Percentiles rank a stretch among this genome's conserved stretches.
Evolutionary conservation across 2,797 vertebrate species (phyloP).

Genomic region (Lemur catta): DNA sequence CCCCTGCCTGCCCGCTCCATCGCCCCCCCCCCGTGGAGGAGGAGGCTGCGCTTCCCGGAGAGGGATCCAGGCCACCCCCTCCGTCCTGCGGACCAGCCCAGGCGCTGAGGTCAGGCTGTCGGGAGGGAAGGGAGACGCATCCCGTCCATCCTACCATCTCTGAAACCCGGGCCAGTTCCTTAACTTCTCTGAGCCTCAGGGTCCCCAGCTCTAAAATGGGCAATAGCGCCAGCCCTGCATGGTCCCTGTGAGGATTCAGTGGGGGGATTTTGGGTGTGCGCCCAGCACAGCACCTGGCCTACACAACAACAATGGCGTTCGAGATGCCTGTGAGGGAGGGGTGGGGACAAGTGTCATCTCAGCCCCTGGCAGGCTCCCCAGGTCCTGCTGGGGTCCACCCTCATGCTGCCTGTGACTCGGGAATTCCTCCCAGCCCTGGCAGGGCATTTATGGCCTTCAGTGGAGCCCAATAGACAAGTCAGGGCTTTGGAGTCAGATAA

Average conservation of each 20-base stretch:
- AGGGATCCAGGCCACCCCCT: rapidly evolving
- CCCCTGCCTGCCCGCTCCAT: rapidly evolving
- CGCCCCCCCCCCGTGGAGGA: rapidly evolving
- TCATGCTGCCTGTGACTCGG: background rate
- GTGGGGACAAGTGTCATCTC: background rate
- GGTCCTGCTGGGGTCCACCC: background rate
- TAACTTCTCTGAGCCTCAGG: background rate
- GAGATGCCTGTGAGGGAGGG: background rate
- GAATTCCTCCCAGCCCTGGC: background rate
- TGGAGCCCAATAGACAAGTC: background rate
- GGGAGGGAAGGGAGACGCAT: background rate
- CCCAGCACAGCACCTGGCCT: background rate
- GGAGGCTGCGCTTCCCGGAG: background rate
- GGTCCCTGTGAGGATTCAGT: background rate
- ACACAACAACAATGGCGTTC: rapidly evolving
- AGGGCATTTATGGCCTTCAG: no score
- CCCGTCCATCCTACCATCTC: rapidly evolving
- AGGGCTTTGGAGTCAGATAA: background rate
- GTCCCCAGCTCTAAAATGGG: background rate
- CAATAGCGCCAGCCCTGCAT: rapidly evolving
- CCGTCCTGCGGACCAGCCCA: background rate
- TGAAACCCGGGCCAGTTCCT: background rate
- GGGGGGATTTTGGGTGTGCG: rapidly evolving
- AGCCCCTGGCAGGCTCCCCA: background rate
- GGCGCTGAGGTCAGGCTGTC: rapidly evolving